Evolutionary conservation across 2,888 invertebrate genomes (phyloP).

Genomic region (Eupithecia pulchellata): DNA sequence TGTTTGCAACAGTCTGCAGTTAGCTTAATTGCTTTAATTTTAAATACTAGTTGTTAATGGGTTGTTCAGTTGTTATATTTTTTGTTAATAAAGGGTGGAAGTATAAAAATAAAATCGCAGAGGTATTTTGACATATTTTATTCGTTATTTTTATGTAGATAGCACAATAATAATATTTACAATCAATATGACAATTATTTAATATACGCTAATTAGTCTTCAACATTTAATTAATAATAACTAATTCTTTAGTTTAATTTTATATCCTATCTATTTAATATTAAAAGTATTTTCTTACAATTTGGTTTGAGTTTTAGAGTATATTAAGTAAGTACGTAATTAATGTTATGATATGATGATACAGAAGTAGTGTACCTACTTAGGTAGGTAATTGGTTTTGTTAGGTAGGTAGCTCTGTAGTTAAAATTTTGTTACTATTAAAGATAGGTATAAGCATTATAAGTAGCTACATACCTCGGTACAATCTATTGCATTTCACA

Average conservation of each 20-base stretch:
- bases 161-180: background rate
- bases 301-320: background rate
- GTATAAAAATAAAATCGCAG: background rate
- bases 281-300: background rate
- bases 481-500: background rate
- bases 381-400: background rate
- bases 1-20: too few species aligned
- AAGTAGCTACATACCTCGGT: too few species aligned
- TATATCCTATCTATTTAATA: background rate
- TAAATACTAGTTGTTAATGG: too few species aligned
- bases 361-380: too few species aligned
- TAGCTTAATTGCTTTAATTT: too few species aligned
- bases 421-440: background rate
- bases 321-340: background rate
- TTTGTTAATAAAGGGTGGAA: too few species aligned
- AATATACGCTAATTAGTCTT: slow-evolving; percentile 2
- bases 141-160: background rate
- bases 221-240: background rate
- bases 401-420: background rate
- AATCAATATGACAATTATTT: slow-evolving; percentile 1
- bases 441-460: background rate
- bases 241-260: background rate
- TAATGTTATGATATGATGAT: background rate
- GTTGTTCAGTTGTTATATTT: too few species aligned
- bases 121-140: background rate